phyloP scores from a whole-genome alignment of 1,140 invertebrate species.

The Bombus superbus region DNA sequence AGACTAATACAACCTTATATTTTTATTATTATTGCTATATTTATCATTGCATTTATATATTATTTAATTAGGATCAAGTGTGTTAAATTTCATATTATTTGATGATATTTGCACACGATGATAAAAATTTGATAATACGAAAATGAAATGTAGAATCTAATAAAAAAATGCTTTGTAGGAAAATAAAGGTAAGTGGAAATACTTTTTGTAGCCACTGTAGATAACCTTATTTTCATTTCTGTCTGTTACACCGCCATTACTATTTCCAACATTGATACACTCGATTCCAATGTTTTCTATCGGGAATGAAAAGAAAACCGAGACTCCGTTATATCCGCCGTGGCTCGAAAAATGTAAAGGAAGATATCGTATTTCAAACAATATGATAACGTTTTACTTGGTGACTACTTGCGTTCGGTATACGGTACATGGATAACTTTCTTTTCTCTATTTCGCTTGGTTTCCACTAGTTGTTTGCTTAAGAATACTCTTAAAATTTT shows the following conservation, averaged over 20 bases:
- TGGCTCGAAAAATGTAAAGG: not conserved
- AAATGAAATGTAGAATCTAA: too few species aligned
- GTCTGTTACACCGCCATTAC: not conserved
- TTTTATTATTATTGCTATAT: too few species aligned
- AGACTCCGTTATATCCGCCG: not conserved
- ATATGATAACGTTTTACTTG: slow-evolving; percentile 14
- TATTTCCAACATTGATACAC: not conserved
- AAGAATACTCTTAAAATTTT: slow-evolving; percentile 38
- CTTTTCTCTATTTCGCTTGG: not conserved
- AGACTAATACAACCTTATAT: not conserved
- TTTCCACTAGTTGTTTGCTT: slow-evolving; percentile 25
- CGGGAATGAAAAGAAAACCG: slow-evolving; percentile 6
- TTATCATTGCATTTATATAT: too few species aligned
- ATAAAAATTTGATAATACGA: too few species aligned
- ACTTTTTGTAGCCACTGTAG: too few species aligned
- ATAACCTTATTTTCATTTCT: not conserved
- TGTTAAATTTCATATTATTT: too few species aligned
- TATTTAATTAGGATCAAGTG: too few species aligned
- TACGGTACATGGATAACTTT: slow-evolving; percentile 5
- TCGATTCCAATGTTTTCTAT: slow-evolving; percentile 1
- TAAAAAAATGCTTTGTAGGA: too few species aligned
- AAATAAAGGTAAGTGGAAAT: too few species aligned
- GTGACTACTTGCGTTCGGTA: slow-evolving; percentile 9
- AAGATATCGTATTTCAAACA: slow-evolving; percentile 22
- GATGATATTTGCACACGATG: too few species aligned